Conservation (phyloP, 1,140 invertebrate genomes). For the Hyles vespertilio region DNA sequence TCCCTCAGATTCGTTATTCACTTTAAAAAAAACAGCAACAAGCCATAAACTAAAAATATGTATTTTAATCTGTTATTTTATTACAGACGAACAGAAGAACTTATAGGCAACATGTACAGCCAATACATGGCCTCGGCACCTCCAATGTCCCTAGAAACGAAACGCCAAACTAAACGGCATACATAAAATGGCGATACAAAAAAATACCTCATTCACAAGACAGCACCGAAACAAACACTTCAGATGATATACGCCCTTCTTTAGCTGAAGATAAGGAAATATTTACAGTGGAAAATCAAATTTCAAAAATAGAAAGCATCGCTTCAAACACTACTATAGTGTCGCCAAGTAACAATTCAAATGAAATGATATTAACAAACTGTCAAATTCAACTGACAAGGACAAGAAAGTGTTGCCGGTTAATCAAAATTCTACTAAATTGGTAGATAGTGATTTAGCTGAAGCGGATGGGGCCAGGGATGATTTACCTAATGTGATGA, state of each 20-base stretch:
- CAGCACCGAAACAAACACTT: constrained; percentile 60
- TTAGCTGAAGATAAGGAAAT: constrained; percentile 46
- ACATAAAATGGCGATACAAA: constrained; percentile 38
- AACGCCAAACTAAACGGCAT: constrained; percentile 44
- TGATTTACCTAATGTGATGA: constrained; percentile 48
- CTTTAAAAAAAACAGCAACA: too few species aligned
- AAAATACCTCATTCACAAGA: constrained; percentile 45
- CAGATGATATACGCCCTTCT: constrained; percentile 56
- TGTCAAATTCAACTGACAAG: constrained; percentile 3
- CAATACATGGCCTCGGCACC: constrained; percentile 69
- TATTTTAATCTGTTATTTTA: too few species aligned
- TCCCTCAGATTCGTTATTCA: too few species aligned
- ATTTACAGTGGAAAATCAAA: constrained; percentile 60
- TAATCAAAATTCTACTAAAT: constrained; percentile 16
- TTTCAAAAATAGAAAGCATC: constrained; percentile 37
- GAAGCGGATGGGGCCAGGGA: constrained; percentile 2
- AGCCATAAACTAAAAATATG: too few species aligned
- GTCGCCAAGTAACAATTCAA: too few species aligned
- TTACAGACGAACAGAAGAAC: constrained; percentile 68
- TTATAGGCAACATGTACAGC: constrained; percentile 69
- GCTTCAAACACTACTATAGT: too few species aligned
- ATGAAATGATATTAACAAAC: constrained; percentile 4
- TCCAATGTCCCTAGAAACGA: constrained; percentile 49
- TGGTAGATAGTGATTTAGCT: neutral
- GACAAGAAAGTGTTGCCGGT: constrained; percentile 25